phyloP scores from a whole-genome alignment of 2,113 vertebrate genomes.

The Corvus cornix region DNA sequence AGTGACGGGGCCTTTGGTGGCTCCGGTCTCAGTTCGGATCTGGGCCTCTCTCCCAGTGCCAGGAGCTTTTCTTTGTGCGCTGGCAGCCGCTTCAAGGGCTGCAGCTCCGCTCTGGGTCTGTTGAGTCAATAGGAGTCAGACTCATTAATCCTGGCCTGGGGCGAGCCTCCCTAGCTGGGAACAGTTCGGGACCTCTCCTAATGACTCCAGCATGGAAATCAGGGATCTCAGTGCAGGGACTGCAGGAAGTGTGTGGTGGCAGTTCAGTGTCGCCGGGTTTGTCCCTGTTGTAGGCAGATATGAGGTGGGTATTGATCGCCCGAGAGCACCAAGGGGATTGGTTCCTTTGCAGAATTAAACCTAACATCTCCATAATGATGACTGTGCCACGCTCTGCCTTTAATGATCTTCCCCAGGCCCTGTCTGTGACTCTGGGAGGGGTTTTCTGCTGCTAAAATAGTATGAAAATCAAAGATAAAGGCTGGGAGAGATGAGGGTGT shows the following conservation, averaged over 20 bases:
- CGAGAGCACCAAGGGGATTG: not conserved
- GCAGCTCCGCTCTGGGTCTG: not conserved
- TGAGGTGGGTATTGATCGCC: not conserved
- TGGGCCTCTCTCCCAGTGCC: not conserved
- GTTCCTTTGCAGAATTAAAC: slow-evolving; percentile 12
- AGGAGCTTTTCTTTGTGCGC: not conserved
- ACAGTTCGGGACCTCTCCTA: not conserved
- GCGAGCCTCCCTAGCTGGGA: not conserved
- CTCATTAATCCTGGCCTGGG: not conserved
- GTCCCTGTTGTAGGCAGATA: not conserved
- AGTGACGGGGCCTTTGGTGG: no score
- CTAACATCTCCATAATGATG: not conserved
- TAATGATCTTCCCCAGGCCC: slow-evolving; percentile 14
- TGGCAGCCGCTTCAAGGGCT: not conserved
- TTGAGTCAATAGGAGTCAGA: not conserved
- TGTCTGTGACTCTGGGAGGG: not conserved
- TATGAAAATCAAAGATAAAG: not conserved
- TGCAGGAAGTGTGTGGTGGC: rapidly evolving
- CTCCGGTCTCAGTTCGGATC: rapidly evolving
- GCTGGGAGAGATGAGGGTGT: not conserved
- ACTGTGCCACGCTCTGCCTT: not conserved
- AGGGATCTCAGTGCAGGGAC: not conserved
- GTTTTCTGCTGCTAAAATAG: not conserved
- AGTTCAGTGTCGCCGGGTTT: rapidly evolving
- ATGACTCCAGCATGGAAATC: not conserved